These are phyloP conservation scores for Xyrichtys novacula DNA, from an alignment of 2,797 vertebrate genomes.

Conservation along the genomic window DNA sequence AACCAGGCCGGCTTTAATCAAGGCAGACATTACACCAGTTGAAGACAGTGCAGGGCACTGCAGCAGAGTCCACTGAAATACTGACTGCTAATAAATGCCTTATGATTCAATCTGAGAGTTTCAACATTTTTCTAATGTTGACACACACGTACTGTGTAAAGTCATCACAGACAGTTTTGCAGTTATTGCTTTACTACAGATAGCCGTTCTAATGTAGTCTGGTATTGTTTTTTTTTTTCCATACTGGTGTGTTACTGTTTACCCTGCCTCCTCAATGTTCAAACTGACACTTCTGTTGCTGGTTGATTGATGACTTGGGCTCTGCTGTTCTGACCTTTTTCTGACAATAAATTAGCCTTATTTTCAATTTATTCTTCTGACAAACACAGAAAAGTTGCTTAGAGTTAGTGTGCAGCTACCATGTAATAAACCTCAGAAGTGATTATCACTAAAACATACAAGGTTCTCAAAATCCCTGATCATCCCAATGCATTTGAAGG, in stretches of 20 bases:
- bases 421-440: conserved; percentile 20
- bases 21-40: conserved; percentile 94
- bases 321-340: conserved; percentile 80
- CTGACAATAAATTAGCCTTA: conserved; percentile 83
- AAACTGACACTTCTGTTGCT: conserved; percentile 24
- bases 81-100: conserved; percentile 43
- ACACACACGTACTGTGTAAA: neutral
- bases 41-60: conserved; percentile 79
- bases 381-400: conserved; percentile 11
- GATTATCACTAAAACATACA: conserved; percentile 14
- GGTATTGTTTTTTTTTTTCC: conserved; percentile 13
- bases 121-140: conserved; percentile 36
- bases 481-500: conserved; percentile 65
- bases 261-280: conserved; percentile 15
- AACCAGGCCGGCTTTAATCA: conserved; percentile 96
- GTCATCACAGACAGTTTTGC: conserved; percentile 23
- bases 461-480: conserved; percentile 37
- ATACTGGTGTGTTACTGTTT: conserved; percentile 41
- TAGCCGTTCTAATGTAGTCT: conserved; percentile 34
- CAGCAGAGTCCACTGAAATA: conserved; percentile 84
- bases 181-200: conserved; percentile 9
- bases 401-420: conserved; percentile 16
- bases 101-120: conserved; percentile 22
- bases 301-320: conserved; percentile 75
- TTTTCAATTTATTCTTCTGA: conserved; percentile 49